Percentiles rank a stretch among this genome's conserved stretches.
Evolutionary conservation across 92 coral and sea anemone genomes (phyloP).

Genomic region (Hydrozoanthus gracilis): DNA sequence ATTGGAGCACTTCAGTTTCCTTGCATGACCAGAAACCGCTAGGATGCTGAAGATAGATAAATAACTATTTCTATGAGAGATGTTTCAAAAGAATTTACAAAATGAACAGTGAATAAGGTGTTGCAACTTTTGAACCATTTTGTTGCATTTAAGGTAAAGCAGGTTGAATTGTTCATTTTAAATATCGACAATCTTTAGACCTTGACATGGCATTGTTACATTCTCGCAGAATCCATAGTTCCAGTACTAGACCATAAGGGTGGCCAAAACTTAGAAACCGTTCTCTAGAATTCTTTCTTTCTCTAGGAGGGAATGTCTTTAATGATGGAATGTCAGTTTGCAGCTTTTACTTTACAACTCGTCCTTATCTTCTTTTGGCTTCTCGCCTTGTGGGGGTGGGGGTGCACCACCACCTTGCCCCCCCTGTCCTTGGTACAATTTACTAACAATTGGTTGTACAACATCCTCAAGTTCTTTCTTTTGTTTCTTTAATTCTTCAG

Average conservation of each 20-base stretch:
- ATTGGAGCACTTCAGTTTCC: conserved; percentile 39
- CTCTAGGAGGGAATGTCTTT: conserved; percentile 23
- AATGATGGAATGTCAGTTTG: neutral
- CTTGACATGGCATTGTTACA: neutral
- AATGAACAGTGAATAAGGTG: conserved; percentile 2
- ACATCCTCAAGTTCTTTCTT: conserved; percentile 95
- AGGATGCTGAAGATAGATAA: conserved; percentile 36
- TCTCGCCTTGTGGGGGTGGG: conserved; percentile 89
- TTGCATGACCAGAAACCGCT: neutral
- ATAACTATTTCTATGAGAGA: conserved; percentile 44
- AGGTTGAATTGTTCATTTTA: conserved; percentile 20
- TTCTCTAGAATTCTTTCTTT: conserved; percentile 6
- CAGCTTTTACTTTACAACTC: conserved; percentile 72
- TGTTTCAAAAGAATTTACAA: conserved; percentile 42
- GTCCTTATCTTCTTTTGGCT: conserved; percentile 95
- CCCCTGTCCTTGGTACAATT: conserved; percentile 97
- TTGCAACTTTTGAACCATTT: neutral
- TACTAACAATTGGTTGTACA: conserved; percentile 99
- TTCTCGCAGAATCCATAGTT: neutral
- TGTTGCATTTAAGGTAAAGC: neutral
- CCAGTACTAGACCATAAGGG: conserved; percentile 12
- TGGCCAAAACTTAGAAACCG: neutral
- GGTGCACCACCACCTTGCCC: conserved; percentile 69
- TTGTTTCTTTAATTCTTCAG: conserved; percentile 90
- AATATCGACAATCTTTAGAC: conserved; percentile 17